These are phyloP conservation scores for Nipponia nippon DNA, from an alignment of 2,113 vertebrate genomes.

Conservation along the genomic window DNA sequence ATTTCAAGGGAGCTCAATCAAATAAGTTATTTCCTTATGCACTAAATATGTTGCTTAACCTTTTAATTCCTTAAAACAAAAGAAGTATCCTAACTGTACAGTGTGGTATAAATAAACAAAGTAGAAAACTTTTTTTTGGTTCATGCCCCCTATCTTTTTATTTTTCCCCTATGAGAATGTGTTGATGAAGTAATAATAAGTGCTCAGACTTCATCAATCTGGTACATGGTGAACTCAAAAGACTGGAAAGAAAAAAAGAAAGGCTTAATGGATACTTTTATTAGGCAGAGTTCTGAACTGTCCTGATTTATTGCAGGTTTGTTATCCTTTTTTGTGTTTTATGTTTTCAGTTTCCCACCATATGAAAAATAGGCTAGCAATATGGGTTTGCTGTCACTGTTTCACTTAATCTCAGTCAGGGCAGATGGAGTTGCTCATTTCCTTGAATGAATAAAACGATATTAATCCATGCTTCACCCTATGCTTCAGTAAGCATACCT, in stretches of 20 bases:
- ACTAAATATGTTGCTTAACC: slow-evolving; percentile 48
- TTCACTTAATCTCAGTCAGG: background rate
- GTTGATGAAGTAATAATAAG: background rate
- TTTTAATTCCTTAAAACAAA: slow-evolving; percentile 50
- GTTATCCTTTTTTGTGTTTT: background rate
- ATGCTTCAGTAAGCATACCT: background rate
- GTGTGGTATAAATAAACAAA: background rate
- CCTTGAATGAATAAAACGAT: background rate
- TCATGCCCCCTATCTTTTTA: background rate
- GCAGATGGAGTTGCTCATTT: background rate
- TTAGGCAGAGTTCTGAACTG: background rate
- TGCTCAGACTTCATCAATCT: background rate
- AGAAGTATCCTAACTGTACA: background rate
- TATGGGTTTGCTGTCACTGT: background rate
- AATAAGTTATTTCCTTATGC: slow-evolving; percentile 65
- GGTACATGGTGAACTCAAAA: background rate
- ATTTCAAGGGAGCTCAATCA: slow-evolving; percentile 41
- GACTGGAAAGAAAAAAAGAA: background rate
- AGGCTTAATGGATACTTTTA: background rate
- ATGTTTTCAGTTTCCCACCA: background rate
- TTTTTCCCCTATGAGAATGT: background rate
- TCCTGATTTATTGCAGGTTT: background rate
- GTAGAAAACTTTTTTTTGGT: slow-evolving; percentile 3
- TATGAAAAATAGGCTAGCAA: background rate
- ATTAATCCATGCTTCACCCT: background rate